phyloP scores from a whole-genome alignment of 2,888 invertebrate species.

The Eilema caniola region DNA sequence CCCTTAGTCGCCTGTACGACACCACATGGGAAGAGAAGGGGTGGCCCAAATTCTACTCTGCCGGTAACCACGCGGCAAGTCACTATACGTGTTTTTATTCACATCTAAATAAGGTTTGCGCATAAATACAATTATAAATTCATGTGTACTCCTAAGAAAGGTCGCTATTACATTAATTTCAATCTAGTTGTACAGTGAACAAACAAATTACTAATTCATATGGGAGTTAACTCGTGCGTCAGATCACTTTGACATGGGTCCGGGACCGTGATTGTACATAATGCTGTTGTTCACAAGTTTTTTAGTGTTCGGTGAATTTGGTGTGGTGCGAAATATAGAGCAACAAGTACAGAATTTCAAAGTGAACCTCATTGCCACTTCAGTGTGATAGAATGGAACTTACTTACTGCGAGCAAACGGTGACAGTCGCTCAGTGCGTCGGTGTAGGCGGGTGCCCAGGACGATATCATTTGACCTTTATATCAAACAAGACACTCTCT shows the following conservation, averaged over 20 bases:
- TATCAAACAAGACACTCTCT: too few relatives aligned
- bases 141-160: conserved; percentile 1
- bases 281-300: conserved; percentile 13
- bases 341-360: conserved; percentile 1
- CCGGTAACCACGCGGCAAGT: too few relatives aligned
- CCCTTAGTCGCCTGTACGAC: too few relatives aligned
- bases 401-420: too few relatives aligned
- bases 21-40: too few relatives aligned
- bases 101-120: not conserved
- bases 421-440: too few relatives aligned
- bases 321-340: not conserved
- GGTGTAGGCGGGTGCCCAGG: too few relatives aligned
- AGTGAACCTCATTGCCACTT: too few relatives aligned
- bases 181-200: conserved; percentile 25
- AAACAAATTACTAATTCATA: conserved; percentile 38
- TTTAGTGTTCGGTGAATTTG: not conserved
- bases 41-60: too few relatives aligned
- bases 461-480: too few relatives aligned
- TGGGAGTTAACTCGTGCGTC: conserved; percentile 33
- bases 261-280: conserved; percentile 30
- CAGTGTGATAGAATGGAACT: too few relatives aligned
- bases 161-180: conserved; percentile 14
- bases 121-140: not conserved
- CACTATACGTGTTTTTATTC: not conserved
- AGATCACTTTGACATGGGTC: conserved; percentile 40